Conservation (phyloP, 2,888 invertebrate genomes). For the Cecidostiba fungosa region DNA sequence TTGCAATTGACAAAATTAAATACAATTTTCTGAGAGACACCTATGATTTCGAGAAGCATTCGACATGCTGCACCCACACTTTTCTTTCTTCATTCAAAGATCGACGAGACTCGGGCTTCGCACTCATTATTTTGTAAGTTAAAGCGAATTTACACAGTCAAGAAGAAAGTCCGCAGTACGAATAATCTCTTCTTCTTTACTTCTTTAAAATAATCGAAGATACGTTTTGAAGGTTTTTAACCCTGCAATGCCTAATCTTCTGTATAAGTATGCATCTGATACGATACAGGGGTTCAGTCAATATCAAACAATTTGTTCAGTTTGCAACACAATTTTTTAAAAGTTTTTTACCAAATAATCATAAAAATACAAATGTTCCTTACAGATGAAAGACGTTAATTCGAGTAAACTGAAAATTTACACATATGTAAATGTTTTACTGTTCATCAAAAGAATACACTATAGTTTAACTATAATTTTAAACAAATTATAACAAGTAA, state of each 20-base stretch:
- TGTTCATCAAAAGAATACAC: background rate
- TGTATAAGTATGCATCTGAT: background rate
- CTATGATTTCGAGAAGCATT: slow-evolving; percentile 34
- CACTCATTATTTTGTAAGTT: slow-evolving; percentile 12
- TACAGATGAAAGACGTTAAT: no score
- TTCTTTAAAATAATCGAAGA: slow-evolving; percentile 29
- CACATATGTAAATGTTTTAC: background rate
- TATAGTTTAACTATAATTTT: background rate
- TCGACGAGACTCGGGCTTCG: slow-evolving; percentile 13
- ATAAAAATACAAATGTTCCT: no score
- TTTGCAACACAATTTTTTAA: background rate
- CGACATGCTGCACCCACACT: slow-evolving; percentile 56
- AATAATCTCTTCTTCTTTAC: slow-evolving; percentile 21
- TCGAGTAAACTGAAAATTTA: no score
- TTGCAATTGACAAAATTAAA: slow-evolving; percentile 11
- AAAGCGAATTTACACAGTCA: slow-evolving; percentile 44
- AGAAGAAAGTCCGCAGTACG: slow-evolving; percentile 22
- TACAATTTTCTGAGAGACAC: slow-evolving; percentile 18
- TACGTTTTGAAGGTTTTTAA: slow-evolving; percentile 45
- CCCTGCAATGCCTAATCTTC: slow-evolving; percentile 48
- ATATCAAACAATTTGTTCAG: background rate
- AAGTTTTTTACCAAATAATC: no score
- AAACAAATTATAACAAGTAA: slow-evolving; percentile 27
- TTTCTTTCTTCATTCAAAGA: slow-evolving; percentile 17
- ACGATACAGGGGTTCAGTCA: background rate